Evolutionary conservation across 2,113 vertebrate genomes (phyloP).

Genomic region (Hepsetus odoe): DNA sequence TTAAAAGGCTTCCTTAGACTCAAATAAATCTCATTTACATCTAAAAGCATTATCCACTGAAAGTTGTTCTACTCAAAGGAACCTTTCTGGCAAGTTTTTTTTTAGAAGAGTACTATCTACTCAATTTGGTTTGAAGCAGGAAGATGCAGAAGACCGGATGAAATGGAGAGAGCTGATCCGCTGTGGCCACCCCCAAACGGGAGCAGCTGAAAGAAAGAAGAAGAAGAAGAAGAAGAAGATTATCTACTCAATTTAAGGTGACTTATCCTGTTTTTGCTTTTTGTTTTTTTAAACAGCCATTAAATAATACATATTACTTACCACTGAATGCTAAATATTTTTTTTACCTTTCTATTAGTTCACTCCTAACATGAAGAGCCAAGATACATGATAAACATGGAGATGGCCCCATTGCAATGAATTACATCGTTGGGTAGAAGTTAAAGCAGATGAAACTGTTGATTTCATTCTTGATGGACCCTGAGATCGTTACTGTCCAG

Average conservation of each 20-base stretch:
- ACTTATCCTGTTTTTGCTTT: too few species aligned
- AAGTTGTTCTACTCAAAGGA: neutral
- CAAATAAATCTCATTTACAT: neutral
- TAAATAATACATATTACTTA: neutral
- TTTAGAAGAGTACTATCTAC: neutral
- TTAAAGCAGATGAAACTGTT: slow-evolving; percentile 68
- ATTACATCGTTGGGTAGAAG: slow-evolving; percentile 68
- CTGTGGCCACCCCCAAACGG: too few species aligned
- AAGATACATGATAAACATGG: too few species aligned
- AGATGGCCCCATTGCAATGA: slow-evolving; percentile 59
- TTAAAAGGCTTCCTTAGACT: neutral
- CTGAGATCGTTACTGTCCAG: slow-evolving; percentile 34
- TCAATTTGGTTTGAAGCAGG: too few species aligned
- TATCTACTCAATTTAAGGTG: too few species aligned
- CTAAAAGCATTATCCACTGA: neutral
- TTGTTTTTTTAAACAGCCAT: too few species aligned
- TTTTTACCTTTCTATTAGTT: neutral
- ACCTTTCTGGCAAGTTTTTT: neutral
- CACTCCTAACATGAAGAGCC: slow-evolving; percentile 40
- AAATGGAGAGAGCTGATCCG: too few species aligned
- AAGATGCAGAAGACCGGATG: too few species aligned
- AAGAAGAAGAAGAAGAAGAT: too few species aligned
- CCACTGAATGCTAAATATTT: neutral
- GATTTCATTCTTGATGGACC: slow-evolving; percentile 20
- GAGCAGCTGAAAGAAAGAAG: too few species aligned